Evolutionary conservation across 2,113 vertebrate genomes (phyloP).

Genomic region (Rana temporaria): DNA sequence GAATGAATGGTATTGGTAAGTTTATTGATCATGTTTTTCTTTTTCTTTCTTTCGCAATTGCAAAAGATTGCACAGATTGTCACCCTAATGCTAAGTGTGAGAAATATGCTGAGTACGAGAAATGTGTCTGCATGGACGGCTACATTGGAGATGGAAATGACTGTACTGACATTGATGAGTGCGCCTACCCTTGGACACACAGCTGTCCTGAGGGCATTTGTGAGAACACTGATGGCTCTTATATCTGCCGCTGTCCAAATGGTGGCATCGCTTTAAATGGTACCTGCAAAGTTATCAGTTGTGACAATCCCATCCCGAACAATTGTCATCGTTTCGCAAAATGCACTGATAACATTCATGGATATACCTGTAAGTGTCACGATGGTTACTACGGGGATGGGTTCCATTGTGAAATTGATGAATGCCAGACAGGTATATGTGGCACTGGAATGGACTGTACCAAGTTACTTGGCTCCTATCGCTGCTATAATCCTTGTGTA

Average conservation of each 20-base stretch:
- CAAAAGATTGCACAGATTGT: conserved; percentile 60
- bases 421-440: neutral
- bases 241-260: neutral
- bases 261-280: conserved; percentile 41
- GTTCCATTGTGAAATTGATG: conserved; percentile 19
- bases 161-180: conserved; percentile 62
- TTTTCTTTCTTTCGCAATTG: neutral
- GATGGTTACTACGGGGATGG: conserved; percentile 60
- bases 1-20: too few species aligned
- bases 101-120: neutral
- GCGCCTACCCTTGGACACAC: neutral
- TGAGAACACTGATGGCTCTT: conserved; percentile 57
- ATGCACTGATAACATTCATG: conserved; percentile 58
- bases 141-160: conserved; percentile 59
- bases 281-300: conserved; percentile 59
- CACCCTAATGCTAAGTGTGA: conserved; percentile 55
- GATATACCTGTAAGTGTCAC: conserved; percentile 60
- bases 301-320: neutral
- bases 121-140: conserved; percentile 59
- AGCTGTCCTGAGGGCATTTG: conserved; percentile 54
- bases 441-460: neutral
- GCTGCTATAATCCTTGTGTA: conserved; percentile 63
- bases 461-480: neutral
- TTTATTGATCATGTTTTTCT: neutral
- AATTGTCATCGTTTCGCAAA: conserved; percentile 61